A percentile compares a stretch with the other conserved stretches of the same genome.
Evolutionary conservation across 2,888 invertebrate genomes (phyloP).

Genomic region (Diogma glabrata): DNA sequence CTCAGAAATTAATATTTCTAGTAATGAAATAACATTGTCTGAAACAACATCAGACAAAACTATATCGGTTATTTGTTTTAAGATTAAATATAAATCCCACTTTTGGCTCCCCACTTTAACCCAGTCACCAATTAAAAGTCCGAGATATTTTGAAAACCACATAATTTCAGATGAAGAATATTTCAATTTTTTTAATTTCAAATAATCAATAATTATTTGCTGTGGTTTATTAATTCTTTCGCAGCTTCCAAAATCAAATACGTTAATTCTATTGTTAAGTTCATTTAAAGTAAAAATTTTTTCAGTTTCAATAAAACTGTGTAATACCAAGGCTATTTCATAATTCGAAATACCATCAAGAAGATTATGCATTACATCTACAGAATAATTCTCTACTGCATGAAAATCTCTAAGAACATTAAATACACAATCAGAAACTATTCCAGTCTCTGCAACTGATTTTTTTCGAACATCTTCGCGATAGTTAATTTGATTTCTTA

Average conservation of each 20-base stretch:
- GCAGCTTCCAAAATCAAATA: slow-evolving; percentile 11
- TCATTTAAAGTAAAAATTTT: slow-evolving; percentile 12
- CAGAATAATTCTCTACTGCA: slow-evolving; percentile 12
- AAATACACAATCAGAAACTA: slow-evolving; percentile 16
- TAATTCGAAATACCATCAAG: slow-evolving; percentile 10
- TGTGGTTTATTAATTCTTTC: slow-evolving; percentile 10
- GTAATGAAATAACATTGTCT: not conserved
- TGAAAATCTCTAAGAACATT: slow-evolving; percentile 15
- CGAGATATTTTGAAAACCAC: slow-evolving; percentile 9
- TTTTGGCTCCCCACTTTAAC: slow-evolving; percentile 3
- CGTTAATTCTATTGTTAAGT: slow-evolving; percentile 3
- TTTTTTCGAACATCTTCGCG: slow-evolving; percentile 6
- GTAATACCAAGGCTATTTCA: slow-evolving; percentile 11
- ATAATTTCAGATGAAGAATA: slow-evolving; percentile 13
- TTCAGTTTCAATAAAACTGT: slow-evolving; percentile 2
- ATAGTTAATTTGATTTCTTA: slow-evolving; percentile 15
- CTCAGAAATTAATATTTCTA: slow-evolving; percentile 4
- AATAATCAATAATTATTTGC: slow-evolving; percentile 4
- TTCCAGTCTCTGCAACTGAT: slow-evolving; percentile 14
- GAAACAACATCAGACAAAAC: not conserved
- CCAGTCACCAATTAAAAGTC: slow-evolving; percentile 12
- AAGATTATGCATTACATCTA: slow-evolving; percentile 4
- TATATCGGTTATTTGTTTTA: slow-evolving; percentile 14
- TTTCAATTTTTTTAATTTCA: slow-evolving; percentile 6
- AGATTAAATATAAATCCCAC: slow-evolving; percentile 7